Base-by-base conservation (phyloP, 2,888 invertebrate genomes). In the Podotricha telesiphe region DNA sequence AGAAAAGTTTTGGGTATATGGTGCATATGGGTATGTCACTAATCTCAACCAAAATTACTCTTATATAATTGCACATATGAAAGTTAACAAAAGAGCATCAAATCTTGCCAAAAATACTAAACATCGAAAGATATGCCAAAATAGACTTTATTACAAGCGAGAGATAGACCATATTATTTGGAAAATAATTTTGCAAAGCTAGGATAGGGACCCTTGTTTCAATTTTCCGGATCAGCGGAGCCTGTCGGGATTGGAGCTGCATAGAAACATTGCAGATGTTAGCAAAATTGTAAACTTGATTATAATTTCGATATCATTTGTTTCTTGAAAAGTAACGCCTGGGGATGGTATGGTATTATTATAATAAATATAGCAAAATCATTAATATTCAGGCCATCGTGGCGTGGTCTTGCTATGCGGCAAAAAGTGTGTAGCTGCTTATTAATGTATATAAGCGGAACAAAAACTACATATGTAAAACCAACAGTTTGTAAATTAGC, bases 161-260 rank as follows among this genome's bases (percentile, higher is more conserved):
- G 56, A 74, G 71, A 78, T 53, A 56, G 66, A 19, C 34, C 40
- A 67, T 7, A 8, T 17, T 1, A n/a, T 28, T 2, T 59, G 71
- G 17, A 73, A 13, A 56, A 34, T 51, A 67, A 67, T 73, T 74
- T 55, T 50, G 48, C 51, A 37, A 59, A 53, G 42, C 69, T 66
- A 53, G 68, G 58, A 71, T 40, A 59, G 62, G 59, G 59, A 76
- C 81, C 86, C 84, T 84, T 81, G 84, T 88, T 89, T 86, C 88
- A 91, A 92, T 92, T 92, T 92, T 91, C 91, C 91, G 79, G 88
- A 76, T 80, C 89, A 88, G 77, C 79, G 89, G 80, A 72, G 85
- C 81, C 81, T 82, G 85, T 86, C 90, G 81, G 71, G 71, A 87
- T 87, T 85, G 83, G 69, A 69, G 64, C 67, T 45, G 55, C 63